These are phyloP conservation scores for Lophotriccus pileatus DNA, from an alignment of 2,797 vertebrate species.

Conservation along the genomic window DNA sequence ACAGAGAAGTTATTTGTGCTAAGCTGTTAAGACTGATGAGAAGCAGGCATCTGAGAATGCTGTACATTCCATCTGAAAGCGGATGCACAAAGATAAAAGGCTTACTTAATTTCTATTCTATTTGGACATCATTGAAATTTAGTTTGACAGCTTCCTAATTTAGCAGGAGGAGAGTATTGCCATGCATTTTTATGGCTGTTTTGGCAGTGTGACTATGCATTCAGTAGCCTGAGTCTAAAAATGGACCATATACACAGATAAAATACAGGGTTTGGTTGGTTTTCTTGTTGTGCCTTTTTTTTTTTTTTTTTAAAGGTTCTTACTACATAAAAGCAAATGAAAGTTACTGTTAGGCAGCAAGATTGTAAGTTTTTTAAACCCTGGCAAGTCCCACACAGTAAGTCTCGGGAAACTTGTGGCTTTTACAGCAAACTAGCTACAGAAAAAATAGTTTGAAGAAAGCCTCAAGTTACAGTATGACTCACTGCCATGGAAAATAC, in stretches of 20 bases:
- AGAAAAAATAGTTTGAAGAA: conserved; percentile 19
- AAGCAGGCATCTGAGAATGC: conserved; percentile 25
- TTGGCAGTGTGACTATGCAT: neutral
- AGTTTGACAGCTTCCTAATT: conserved; percentile 50
- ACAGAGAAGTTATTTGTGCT: conserved; percentile 4
- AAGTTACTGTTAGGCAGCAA: neutral
- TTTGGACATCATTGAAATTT: conserved; percentile 12
- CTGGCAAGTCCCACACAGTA: neutral
- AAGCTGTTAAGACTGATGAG: conserved; percentile 9
- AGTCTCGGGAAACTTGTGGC: conserved; percentile 10
- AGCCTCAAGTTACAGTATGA: conserved; percentile 57
- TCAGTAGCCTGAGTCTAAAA: conserved; percentile 29
- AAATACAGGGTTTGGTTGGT: neutral
- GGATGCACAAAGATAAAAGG: conserved; percentile 53
- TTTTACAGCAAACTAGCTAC: conserved; percentile 4
- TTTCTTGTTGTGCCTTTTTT: no score
- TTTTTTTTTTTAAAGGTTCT: neutral
- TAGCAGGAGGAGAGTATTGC: neutral
- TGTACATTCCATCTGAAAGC: conserved; percentile 3
- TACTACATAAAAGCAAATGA: neutral
- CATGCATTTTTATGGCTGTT: neutral
- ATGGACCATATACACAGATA: neutral
- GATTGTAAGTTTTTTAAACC: neutral
- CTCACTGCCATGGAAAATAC: conserved; percentile 64
- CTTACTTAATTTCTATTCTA: conserved; percentile 38